Evolutionary conservation across 2,888 invertebrate species (phyloP).

Genomic region (Ophion obscuratus): DNA sequence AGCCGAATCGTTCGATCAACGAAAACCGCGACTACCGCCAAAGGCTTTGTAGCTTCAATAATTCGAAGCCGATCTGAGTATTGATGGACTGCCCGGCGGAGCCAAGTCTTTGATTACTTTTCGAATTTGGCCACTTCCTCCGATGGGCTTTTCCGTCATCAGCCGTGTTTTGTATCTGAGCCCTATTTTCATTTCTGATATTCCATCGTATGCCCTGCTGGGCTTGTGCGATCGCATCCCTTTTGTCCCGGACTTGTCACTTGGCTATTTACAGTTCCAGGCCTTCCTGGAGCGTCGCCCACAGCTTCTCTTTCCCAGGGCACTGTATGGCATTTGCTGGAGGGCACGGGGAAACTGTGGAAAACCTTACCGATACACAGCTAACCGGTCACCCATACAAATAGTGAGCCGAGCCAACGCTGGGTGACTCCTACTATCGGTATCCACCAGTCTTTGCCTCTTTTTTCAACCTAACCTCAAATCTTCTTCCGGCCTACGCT

Average conservation of each 20-base stretch:
- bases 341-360: too few species aligned
- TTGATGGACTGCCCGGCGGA: neutral
- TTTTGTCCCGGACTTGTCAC: too few species aligned
- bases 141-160: too few species aligned
- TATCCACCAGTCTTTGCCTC: neutral
- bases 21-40: constrained; percentile 23
- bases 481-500: neutral
- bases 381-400: too few species aligned
- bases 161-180: too few species aligned
- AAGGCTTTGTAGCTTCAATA: neutral
- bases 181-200: too few species aligned
- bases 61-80: constrained; percentile 5
- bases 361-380: neutral
- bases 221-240: too few species aligned
- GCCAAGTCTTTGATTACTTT: neutral
- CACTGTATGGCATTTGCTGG: neutral
- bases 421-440: neutral
- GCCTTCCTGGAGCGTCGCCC: too few species aligned
- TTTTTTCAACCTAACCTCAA: neutral
- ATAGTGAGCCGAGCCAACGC: too few species aligned
- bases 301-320: too few species aligned
- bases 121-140: neutral
- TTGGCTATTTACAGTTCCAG: too few species aligned
- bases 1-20: constrained; percentile 37
- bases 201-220: too few species aligned